phyloP scores from a whole-genome alignment of 2,797 vertebrate genomes.

The Hydrocynus forskahlii region DNA sequence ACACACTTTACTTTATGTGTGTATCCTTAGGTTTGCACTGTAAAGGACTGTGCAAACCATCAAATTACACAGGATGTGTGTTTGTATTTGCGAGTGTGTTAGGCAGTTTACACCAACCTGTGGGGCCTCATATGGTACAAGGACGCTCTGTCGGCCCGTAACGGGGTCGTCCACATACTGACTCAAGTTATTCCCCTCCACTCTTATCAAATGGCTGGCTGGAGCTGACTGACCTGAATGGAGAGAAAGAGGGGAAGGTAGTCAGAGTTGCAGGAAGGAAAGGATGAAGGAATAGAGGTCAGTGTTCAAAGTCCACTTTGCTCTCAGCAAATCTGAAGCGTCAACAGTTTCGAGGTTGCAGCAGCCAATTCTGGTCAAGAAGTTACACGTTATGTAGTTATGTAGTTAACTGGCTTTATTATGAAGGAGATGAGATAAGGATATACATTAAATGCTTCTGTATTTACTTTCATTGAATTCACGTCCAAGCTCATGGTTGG shows the following conservation, averaged over 20 bases:
- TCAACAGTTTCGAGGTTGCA: background rate
- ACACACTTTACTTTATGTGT: background rate
- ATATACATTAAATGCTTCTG: background rate
- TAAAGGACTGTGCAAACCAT: background rate
- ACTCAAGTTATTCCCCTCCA: conserved; percentile 93
- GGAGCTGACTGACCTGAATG: conserved; percentile 90
- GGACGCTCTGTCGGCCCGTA: conserved; percentile 93
- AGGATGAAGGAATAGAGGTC: background rate
- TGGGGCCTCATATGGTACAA: conserved; percentile 92
- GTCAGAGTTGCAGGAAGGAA: background rate
- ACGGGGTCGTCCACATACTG: conserved; percentile 96
- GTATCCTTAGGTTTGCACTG: background rate
- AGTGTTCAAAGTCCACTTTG: background rate
- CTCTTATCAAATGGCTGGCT: conserved; percentile 94
- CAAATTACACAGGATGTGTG: background rate
- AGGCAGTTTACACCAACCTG: conserved; percentile 81
- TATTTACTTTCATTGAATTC: conserved; percentile 94
- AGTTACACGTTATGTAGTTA: background rate
- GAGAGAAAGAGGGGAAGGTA: background rate
- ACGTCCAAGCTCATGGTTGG: conserved; percentile 94
- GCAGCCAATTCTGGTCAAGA: background rate
- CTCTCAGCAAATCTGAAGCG: too few relatives aligned
- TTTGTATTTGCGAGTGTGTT: background rate
- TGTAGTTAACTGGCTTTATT: background rate
- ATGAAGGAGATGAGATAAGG: background rate